These are phyloP conservation scores for Macrochelys suwanniensis DNA, from an alignment of 2,797 vertebrate species.

Conservation along the genomic window DNA sequence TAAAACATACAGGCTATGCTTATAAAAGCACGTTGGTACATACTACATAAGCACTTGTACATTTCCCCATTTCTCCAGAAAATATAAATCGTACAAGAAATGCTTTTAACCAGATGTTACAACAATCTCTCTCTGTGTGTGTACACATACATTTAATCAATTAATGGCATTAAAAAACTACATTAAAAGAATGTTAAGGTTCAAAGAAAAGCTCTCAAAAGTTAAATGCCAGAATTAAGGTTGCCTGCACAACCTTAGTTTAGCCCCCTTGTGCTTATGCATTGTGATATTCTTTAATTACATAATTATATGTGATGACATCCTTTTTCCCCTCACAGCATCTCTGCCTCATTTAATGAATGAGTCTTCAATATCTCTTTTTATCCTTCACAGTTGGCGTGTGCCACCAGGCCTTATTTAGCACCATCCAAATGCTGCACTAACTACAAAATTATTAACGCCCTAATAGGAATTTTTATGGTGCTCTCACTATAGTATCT, in stretches of 20 bases:
- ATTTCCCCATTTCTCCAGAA: neutral
- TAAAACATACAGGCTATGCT: neutral
- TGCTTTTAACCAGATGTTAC: neutral
- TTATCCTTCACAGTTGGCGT: too few species aligned
- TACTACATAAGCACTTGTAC: conserved; percentile 11
- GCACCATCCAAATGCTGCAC: too few species aligned
- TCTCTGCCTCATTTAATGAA: neutral
- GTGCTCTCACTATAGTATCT: too few species aligned
- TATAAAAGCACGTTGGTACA: neutral
- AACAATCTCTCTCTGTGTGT: accelerated
- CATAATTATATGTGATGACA: neutral
- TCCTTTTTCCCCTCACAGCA: neutral
- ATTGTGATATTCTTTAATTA: neutral
- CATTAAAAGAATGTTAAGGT: neutral
- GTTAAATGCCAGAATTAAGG: conserved; percentile 21
- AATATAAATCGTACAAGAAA: neutral
- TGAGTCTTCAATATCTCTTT: neutral
- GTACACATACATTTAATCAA: neutral
- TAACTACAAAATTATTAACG: too few species aligned
- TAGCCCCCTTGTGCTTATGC: too few species aligned
- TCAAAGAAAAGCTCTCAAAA: neutral
- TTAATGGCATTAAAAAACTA: neutral
- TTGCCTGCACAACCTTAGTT: neutral
- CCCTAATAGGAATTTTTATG: too few species aligned
- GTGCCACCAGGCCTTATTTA: too few species aligned